Conservation (phyloP, 1,140 invertebrate genomes). For the Zophobas morio region DNA sequence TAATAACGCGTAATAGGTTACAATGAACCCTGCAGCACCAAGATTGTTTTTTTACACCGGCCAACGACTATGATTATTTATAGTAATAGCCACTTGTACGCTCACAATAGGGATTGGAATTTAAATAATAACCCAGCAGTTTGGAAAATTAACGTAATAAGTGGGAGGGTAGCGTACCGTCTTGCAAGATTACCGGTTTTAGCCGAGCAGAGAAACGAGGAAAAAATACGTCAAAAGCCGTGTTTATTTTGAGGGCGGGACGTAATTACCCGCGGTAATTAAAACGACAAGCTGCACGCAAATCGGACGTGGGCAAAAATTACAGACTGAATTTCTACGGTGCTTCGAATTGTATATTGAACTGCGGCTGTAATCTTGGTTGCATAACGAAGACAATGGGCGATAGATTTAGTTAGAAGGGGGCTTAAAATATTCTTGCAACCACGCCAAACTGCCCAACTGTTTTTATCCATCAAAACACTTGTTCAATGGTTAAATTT, state of each 20-base stretch:
- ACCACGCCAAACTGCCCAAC: too few relatives aligned
- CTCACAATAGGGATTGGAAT: slow-evolving; percentile 60
- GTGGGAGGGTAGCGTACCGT: slow-evolving; percentile 50
- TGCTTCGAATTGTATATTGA: too few relatives aligned
- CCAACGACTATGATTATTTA: slow-evolving; percentile 59
- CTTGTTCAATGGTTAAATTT: too few relatives aligned
- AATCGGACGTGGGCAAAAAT: neutral
- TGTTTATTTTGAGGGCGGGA: slow-evolving; percentile 16
- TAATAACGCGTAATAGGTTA: slow-evolving; percentile 48
- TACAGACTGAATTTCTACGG: too few relatives aligned
- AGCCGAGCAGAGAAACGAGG: slow-evolving; percentile 11
- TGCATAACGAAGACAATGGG: too few relatives aligned
- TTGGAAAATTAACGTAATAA: slow-evolving; percentile 57
- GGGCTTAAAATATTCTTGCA: too few relatives aligned
- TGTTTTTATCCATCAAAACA: too few relatives aligned
- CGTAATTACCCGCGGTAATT: slow-evolving; percentile 9
- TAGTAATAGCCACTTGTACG: slow-evolving; percentile 60
- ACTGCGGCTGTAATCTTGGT: too few relatives aligned
- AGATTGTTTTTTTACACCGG: slow-evolving; percentile 49
- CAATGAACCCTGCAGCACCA: slow-evolving; percentile 53
- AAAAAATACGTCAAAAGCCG: slow-evolving; percentile 27
- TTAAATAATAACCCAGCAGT: slow-evolving; percentile 55
- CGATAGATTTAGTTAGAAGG: too few relatives aligned
- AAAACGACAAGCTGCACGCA: neutral
- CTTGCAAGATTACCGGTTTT: slow-evolving; percentile 49